These are phyloP conservation scores for Drosophila siamana DNA, from an alignment of 2,888 invertebrate genomes.

Conservation along the genomic window DNA sequence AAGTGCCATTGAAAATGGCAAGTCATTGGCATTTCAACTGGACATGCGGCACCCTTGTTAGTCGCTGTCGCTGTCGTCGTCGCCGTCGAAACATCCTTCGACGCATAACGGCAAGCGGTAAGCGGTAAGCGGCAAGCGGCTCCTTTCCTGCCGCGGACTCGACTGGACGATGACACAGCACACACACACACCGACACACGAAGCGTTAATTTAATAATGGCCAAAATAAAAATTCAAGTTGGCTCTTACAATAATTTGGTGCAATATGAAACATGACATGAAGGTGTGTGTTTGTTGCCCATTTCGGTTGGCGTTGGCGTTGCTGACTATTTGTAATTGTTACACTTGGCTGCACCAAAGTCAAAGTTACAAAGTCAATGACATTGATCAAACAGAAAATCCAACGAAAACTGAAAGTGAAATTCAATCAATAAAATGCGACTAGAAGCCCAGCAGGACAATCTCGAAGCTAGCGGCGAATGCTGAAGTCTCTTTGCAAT, in stretches of 20 bases:
- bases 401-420: constrained; percentile 46
- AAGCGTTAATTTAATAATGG: constrained; percentile 79
- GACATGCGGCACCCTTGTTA: constrained; percentile 80
- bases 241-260: constrained; percentile 61
- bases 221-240: constrained; percentile 49
- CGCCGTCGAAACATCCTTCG: constrained; percentile 70
- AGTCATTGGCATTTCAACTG: constrained; percentile 81
- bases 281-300: constrained; percentile 47
- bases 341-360: constrained; percentile 75
- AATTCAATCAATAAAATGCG: constrained; percentile 55
- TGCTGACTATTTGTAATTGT: constrained; percentile 56
- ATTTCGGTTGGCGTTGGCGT: constrained; percentile 27
- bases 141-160: constrained; percentile 28
- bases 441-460: neutral
- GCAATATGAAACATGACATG: constrained; percentile 62
- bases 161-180: constrained; percentile 68
- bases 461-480: neutral
- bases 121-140: constrained; percentile 31
- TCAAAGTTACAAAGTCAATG: constrained; percentile 78
- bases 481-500: neutral
- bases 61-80: constrained; percentile 53
- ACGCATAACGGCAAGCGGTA: constrained; percentile 72
- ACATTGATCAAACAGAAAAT: constrained; percentile 60
- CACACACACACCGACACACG: constrained; percentile 27
- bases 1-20: constrained; percentile 79